These are phyloP conservation scores for Acronicta leporina DNA, from an alignment of 2,888 invertebrate genomes.

Conservation along the genomic window DNA sequence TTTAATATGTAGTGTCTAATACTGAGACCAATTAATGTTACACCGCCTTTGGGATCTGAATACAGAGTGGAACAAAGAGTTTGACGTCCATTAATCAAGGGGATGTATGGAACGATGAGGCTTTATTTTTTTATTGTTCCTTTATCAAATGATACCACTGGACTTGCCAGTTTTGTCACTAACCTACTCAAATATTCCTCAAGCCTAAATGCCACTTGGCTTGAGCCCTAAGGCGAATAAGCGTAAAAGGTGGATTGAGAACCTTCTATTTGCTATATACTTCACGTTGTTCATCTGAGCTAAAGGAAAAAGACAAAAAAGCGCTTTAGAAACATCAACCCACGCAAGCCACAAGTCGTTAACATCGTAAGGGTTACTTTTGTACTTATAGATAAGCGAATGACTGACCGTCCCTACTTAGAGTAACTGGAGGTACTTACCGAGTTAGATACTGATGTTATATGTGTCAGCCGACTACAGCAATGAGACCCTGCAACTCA, in stretches of 20 bases:
- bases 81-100: conserved; percentile 61
- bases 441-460: too few relatives aligned
- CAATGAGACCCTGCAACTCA: not conserved
- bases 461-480: too few relatives aligned
- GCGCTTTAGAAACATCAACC: conserved; percentile 34
- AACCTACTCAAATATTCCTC: too few relatives aligned
- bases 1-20: conserved; percentile 77
- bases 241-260: too few relatives aligned
- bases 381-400: conserved; percentile 22
- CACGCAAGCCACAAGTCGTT: conserved; percentile 41
- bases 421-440: too few relatives aligned
- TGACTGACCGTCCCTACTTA: not conserved
- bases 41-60: conserved; percentile 70
- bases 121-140: conserved; percentile 3
- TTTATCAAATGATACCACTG: too few relatives aligned
- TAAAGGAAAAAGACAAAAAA: conserved; percentile 36
- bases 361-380: conserved; percentile 38
- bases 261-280: not conserved
- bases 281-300: conserved; percentile 18
- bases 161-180: too few relatives aligned
- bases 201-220: too few relatives aligned
- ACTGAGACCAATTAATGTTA: conserved; percentile 79
- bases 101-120: conserved; percentile 18
- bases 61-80: conserved; percentile 67
- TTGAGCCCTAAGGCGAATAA: too few relatives aligned